phyloP scores from a whole-genome alignment of 2,113 vertebrate genomes.

The Balaeniceps rex region DNA sequence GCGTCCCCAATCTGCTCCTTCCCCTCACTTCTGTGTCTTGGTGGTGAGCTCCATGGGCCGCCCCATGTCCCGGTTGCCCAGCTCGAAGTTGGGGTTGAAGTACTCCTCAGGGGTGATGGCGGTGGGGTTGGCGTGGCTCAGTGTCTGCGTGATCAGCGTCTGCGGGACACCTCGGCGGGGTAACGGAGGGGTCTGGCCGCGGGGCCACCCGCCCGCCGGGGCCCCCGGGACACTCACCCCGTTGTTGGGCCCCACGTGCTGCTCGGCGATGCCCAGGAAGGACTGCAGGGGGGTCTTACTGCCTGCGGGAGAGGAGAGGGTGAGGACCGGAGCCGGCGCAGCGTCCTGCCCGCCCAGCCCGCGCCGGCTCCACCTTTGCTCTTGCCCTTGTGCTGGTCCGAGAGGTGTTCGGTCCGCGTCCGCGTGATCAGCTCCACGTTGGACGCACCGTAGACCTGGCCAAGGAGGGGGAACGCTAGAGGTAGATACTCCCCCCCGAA shows the following conservation, averaged over 20 bases:
- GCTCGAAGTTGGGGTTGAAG: conserved; percentile 87
- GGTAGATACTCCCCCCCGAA: not conserved
- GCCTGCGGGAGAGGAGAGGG: conserved; percentile 70
- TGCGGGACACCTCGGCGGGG: not conserved
- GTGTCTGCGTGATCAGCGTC: conserved; percentile 92
- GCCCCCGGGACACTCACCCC: conserved; percentile 77
- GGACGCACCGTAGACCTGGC: conserved; percentile 93
- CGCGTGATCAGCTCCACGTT: conserved; percentile 97
- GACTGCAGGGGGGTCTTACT: conserved; percentile 95
- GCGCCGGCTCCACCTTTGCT: conserved; percentile 81
- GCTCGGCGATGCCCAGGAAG: conserved; percentile 96
- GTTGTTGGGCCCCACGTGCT: conserved; percentile 92
- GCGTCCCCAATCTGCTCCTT: not conserved
- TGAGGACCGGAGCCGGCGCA: not conserved
- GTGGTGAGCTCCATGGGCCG: conserved; percentile 95
- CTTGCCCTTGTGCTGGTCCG: conserved; percentile 95
- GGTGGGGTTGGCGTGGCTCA: conserved; percentile 88
- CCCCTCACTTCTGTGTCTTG: conserved; percentile 95
- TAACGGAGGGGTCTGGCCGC: not conserved
- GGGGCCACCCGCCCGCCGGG: not conserved
- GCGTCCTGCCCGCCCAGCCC: not conserved
- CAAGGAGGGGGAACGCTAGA: not conserved
- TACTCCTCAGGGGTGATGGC: conserved; percentile 95
- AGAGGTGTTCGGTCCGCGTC: conserved; percentile 94
- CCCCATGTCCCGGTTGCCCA: conserved; percentile 89